Base-by-base conservation (phyloP, 2,888 invertebrate genomes). In the Tineola bisselliella region DNA sequence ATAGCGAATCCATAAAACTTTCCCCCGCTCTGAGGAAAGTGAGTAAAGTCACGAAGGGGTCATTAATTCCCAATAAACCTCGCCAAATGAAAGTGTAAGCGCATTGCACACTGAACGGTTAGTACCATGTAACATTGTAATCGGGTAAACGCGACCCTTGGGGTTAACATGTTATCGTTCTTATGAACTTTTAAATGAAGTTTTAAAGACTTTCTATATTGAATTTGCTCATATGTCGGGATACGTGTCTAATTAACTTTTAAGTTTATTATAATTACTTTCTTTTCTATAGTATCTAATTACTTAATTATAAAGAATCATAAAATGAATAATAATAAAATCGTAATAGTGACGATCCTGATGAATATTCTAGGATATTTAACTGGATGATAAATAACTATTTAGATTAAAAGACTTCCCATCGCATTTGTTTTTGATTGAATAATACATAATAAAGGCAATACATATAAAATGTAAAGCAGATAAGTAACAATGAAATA, bases 41-140 rank as follows among this genome's bases (percentile, higher is more conserved):
- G 76, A 79, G 76, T 71, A 74, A 69, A 71, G 82, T 79, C 84
- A 84, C 84, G 84, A 73, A 82, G 69, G 67, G 71, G 73, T 76
- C 79, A 80, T 81, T 84, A 83, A 75, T 77, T 71, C 68, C 61
- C 15, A 60, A 66, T 63, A 63, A 64, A 61, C 60, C 63, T 38
- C 38, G 62, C 61, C 62, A 62, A 63, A 63, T 62, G 64, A 62
- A 63, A 65, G 65, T 64, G 63, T 64, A 63, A 64, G 61, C 63
- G 65, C 44, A 59, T 62, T 63, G 64, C 64, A 62, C 64, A 63
- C 48, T 54, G 54, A 54, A 54, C 54, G 54, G 25, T 54, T 54
- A 54, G 54, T 48, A 15, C 48, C 67, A 68, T 71, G 69, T 69
- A 69, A 69, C 67, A 69, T 69, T 66, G 72, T 77, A 77, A 81